A percentile compares a stretch with the other conserved stretches of the same genome.
These are phyloP conservation scores for Solenopsis fugax DNA, from an alignment of 1,140 invertebrate genomes.

Conservation along the genomic window DNA sequence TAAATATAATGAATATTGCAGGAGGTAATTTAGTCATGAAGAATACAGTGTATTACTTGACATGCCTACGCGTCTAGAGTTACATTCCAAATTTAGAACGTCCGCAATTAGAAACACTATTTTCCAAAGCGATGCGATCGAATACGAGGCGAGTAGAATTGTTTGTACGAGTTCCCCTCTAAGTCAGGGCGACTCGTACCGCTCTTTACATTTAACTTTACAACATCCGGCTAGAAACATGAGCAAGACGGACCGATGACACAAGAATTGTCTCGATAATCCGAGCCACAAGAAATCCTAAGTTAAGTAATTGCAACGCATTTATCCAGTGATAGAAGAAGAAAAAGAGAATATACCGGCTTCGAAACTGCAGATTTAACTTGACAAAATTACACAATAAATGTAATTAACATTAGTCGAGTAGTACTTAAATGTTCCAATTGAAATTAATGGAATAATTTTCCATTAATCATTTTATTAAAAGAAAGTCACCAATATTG, in stretches of 20 bases:
- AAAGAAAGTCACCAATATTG: too few species aligned
- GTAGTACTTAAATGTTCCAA: background rate
- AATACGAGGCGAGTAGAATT: slow-evolving; percentile 28
- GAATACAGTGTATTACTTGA: slow-evolving; percentile 3
- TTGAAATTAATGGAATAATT: slow-evolving; percentile 15
- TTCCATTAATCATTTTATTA: background rate
- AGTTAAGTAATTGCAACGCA: slow-evolving; percentile 5
- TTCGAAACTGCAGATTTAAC: background rate
- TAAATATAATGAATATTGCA: background rate
- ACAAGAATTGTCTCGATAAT: slow-evolving; percentile 22
- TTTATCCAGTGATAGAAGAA: background rate
- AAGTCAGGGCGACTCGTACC: background rate
- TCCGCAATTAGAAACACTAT: slow-evolving; percentile 51
- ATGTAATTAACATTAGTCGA: background rate
- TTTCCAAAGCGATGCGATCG: slow-evolving; percentile 29
- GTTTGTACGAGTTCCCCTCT: slow-evolving; percentile 41
- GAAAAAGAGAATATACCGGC: background rate
- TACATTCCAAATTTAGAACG: slow-evolving; percentile 50
- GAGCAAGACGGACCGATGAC: background rate
- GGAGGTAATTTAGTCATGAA: background rate
- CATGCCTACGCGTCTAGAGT: slow-evolving; percentile 6
- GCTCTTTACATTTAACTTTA: background rate
- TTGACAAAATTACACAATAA: background rate
- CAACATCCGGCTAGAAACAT: slow-evolving; percentile 29
- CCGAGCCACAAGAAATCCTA: background rate